Evolutionary conservation across 2,888 invertebrate genomes (phyloP), one percentile per base, ranked within the genome.

Genomic region (Lasioglossum marginatum): DNA sequence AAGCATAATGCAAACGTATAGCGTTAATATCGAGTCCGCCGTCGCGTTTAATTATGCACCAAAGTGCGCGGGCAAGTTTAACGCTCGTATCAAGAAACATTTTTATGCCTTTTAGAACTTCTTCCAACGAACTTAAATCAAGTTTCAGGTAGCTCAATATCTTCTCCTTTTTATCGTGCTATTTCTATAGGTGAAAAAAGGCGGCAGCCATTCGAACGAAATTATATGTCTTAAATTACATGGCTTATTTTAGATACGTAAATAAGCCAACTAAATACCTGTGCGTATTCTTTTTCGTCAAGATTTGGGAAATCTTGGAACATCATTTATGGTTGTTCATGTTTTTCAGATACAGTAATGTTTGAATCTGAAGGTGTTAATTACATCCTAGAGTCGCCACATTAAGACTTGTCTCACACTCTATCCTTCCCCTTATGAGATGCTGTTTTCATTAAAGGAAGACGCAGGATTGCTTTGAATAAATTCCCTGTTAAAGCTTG

Each of bases 1-100:
- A 83, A 86, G 81, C 74, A 81, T 85, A 86, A 89, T 77, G 85
- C 77, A 79, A 86, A 82, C 80, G 83, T 80, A 77, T 72, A 43
- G 66, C 73, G 70, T 76, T 77, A 81, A 85, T 84, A 81, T 86
- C 79, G 73, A 74, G 63, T 77, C 31, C 66, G 52, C 48, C 79
- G 73, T 79, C 77, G 68, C 60, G 68, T 34, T 40, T 68, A 74
- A 77, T 86, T 79, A 79, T 60, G 79, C 75, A 52, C 45, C 60
- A 43, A 77, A 43, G 57, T 34, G 40, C 66, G 23, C 71, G 71
- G 48, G 66, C 48, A 77, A 80, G 68, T 86, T 82, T 86, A 72
- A 78, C 48, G 73, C 60, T 66, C 82, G 80, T 37, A 70, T 60
- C 66, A 68, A 77, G 34, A 70, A 77, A 34, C 60, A 73, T 80